A percentile compares a stretch with the other conserved stretches of the same genome.
phyloP scores from a whole-genome alignment of 2,113 vertebrate species.

The Ptilonorhynchus violaceus region DNA sequence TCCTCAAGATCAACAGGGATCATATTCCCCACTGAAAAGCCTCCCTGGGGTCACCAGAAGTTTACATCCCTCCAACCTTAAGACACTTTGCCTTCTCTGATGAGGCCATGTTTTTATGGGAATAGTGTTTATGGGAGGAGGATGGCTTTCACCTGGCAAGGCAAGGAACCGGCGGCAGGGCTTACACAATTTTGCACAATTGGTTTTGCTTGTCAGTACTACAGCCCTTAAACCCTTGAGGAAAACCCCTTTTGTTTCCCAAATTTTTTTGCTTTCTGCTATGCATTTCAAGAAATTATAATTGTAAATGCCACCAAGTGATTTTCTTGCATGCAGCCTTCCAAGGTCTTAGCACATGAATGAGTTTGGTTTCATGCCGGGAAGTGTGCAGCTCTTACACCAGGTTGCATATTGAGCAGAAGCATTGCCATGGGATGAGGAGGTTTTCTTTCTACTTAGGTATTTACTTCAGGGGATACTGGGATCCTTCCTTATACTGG shows the following conservation, averaged over 20 bases:
- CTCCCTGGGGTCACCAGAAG: neutral
- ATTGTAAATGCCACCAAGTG: neutral
- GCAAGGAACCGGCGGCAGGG: neutral
- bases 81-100: neutral
- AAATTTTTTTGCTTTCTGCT: neutral
- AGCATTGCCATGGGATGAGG: neutral
- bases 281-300: neutral
- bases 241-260: neutral
- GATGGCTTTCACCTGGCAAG: neutral
- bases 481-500: neutral
- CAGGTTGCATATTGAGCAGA: neutral
- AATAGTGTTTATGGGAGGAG: neutral
- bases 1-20: neutral
- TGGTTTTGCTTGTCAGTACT: neutral
- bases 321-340: neutral
- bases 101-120: neutral
- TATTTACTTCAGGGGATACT: neutral
- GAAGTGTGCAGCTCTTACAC: neutral
- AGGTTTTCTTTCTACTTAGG: neutral
- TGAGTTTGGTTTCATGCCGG: neutral
- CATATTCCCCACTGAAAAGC: neutral
- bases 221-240: neutral
- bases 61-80: neutral
- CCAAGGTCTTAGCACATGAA: neutral
- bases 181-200: neutral